A percentile compares a stretch with the other conserved stretches of the same genome.
These are phyloP conservation scores for Lepetodrilus schrolli DNA, from an alignment of 2,888 invertebrate genomes.

Conservation along the genomic window DNA sequence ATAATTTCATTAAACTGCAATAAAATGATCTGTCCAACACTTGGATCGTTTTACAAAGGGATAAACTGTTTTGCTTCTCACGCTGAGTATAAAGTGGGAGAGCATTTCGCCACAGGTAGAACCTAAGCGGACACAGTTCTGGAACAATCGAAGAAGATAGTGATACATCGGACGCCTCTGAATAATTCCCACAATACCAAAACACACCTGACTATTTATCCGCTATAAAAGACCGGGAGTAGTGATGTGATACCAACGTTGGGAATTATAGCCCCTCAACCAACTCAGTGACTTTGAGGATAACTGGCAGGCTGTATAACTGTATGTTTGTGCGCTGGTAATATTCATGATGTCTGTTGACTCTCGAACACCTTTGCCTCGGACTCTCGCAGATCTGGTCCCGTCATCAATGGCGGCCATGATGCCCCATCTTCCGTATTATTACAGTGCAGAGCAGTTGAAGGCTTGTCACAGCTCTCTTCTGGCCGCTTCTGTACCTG, in stretches of 20 bases:
- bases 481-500: constrained; percentile 40
- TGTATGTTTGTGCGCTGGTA: no score
- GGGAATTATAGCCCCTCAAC: no score
- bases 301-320: no score
- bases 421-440: constrained; percentile 50
- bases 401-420: constrained; percentile 31
- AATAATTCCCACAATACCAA: no score
- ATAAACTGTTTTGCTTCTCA: constrained; percentile 21
- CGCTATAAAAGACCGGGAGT: no score
- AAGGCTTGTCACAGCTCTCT: constrained; percentile 50
- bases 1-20: constrained; percentile 42
- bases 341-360: constrained; percentile 34
- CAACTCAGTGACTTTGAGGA: no score
- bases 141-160: no score
- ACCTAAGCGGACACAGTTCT: no score
- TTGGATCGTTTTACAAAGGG: background rate
- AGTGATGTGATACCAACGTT: no score
- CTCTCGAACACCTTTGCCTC: constrained; percentile 8
- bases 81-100: constrained; percentile 5
- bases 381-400: constrained; percentile 35
- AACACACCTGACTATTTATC: no score
- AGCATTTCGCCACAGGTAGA: background rate
- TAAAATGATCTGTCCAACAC: constrained; percentile 31
- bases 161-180: no score
- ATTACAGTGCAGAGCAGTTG: constrained; percentile 46